Evolutionary conservation across 2,113 vertebrate species (phyloP).

Genomic region (Poeciliopsis prolifica): DNA sequence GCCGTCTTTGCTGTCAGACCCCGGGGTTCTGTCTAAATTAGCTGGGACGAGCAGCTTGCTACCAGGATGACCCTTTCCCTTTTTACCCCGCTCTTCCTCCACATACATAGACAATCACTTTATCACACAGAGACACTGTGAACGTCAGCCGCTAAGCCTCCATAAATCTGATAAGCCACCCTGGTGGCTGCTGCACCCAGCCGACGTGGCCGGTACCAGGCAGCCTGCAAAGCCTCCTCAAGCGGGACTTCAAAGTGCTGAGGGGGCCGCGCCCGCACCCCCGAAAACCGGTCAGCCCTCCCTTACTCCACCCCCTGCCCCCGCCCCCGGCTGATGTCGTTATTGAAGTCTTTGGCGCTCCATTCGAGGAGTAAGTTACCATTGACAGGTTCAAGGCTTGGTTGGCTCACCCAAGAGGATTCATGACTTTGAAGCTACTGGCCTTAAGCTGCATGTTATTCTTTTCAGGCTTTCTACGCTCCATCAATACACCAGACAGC

Average conservation of each 20-base stretch:
- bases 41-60: conserved; percentile 67
- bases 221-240: conserved; percentile 85
- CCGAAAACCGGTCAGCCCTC: conserved; percentile 76
- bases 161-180: conserved; percentile 80
- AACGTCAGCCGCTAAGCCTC: conserved; percentile 70
- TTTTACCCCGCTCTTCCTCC: conserved; percentile 59
- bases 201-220: conserved; percentile 81
- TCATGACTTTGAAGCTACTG: conserved; percentile 97
- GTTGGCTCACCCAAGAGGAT: conserved; percentile 89
- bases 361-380: conserved; percentile 89
- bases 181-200: conserved; percentile 72
- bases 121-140: conserved; percentile 63
- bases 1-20: conserved; percentile 62
- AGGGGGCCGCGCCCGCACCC: conserved; percentile 81
- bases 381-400: conserved; percentile 94
- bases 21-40: conserved; percentile 66
- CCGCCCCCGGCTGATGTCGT: conserved; percentile 92
- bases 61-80: conserved; percentile 71
- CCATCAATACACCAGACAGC: conserved; percentile 79
- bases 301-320: conserved; percentile 72
- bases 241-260: conserved; percentile 91
- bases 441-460: conserved; percentile 96
- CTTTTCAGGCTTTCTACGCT: conserved; percentile 88
- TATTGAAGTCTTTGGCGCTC: conserved; percentile 91
- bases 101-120: conserved; percentile 46